phyloP scores from a whole-genome alignment of 2,113 vertebrate genomes.

The Paralichthys olivaceus region DNA sequence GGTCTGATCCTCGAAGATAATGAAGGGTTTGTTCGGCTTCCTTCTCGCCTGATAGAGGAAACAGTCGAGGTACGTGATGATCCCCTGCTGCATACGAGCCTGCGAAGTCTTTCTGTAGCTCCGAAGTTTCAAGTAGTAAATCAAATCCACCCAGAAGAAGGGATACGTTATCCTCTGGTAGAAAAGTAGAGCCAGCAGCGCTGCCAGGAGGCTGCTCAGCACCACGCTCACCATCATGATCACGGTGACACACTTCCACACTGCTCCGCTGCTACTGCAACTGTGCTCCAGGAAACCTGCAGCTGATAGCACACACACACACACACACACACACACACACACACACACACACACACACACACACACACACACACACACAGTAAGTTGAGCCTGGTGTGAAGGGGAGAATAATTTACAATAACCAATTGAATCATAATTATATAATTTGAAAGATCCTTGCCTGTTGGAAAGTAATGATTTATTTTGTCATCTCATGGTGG shows the following conservation, averaged over 20 bases:
- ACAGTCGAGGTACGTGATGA: constrained; percentile 86
- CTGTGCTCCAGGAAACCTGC: constrained; percentile 11
- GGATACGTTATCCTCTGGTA: constrained; percentile 82
- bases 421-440: no score
- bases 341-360: no score
- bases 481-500: no score
- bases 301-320: constrained; percentile 1
- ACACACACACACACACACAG: no score
- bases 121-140: constrained; percentile 81
- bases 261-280: neutral
- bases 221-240: constrained; percentile 72
- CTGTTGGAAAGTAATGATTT: no score
- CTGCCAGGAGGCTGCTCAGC: constrained; percentile 69
- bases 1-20: constrained; percentile 83
- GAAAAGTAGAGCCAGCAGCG: constrained; percentile 74
- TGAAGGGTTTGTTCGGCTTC: constrained; percentile 86
- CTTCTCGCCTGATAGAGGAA: constrained; percentile 82
- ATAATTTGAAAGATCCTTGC: no score
- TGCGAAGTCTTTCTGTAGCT: constrained; percentile 61
- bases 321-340: no score
- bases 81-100: constrained; percentile 69
- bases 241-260: neutral
- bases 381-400: no score
- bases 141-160: constrained; percentile 87
- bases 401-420: no score